phyloP scores from a whole-genome alignment of 2,113 vertebrate genomes.

The Illadopsis cleaveri region DNA sequence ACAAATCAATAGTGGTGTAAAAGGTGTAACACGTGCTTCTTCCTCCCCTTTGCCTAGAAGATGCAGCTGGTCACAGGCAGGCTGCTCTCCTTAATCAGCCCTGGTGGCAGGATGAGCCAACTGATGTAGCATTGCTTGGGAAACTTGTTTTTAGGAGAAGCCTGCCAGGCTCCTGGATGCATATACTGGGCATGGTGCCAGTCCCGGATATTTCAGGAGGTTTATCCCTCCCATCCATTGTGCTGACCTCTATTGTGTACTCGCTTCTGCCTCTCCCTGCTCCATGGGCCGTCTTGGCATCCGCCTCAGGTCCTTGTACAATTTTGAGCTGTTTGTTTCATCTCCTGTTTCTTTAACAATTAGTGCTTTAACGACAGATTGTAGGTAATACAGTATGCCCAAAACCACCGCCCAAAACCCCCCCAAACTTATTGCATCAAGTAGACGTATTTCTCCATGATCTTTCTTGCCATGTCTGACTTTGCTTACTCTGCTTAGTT shows the following conservation, averaged over 20 bases:
- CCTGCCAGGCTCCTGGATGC: not conserved
- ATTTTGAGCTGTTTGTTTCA: not conserved
- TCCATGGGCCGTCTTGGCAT: not conserved
- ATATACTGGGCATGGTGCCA: fast-evolving
- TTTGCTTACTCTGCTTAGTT: not conserved
- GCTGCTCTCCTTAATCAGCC: not conserved
- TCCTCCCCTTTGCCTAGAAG: not conserved
- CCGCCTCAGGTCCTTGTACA: not conserved
- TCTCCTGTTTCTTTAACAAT: not conserved
- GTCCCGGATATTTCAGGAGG: not conserved
- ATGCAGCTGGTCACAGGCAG: fast-evolving
- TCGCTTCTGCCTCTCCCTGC: not conserved
- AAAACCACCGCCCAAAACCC: not conserved
- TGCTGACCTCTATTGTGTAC: not conserved
- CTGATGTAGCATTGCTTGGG: fast-evolving
- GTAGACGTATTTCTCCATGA: fast-evolving
- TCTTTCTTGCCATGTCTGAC: not conserved
- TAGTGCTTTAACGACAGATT: not conserved
- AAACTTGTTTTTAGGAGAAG: not conserved
- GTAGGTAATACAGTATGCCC: not conserved
- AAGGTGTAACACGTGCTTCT: not conserved
- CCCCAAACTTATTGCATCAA: not conserved
- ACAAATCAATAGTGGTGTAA: not conserved
- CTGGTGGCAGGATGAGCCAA: fast-evolving
- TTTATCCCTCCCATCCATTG: not conserved